Evolutionary conservation across 2,797 vertebrate species (phyloP).

Genomic region (Geotria australis): DNA sequence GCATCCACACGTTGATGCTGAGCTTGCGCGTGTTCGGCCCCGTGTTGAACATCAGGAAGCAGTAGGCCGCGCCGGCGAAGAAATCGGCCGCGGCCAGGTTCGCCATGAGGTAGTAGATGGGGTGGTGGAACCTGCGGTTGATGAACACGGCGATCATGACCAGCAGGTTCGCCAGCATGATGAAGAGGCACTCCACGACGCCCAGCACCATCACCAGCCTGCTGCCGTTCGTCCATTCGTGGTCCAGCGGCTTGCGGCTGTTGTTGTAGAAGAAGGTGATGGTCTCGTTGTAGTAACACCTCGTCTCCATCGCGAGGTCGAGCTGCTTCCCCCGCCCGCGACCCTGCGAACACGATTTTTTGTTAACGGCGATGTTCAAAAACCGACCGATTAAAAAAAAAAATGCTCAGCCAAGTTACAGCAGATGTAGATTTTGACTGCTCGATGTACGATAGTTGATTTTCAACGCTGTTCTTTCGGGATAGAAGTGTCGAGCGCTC

Average conservation of each 20-base stretch:
- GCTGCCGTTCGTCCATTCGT: conserved; percentile 80
- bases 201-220: conserved; percentile 89
- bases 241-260: conserved; percentile 57
- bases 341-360: no score
- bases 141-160: conserved; percentile 98
- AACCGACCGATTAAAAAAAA: no score
- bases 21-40: conserved; percentile 76
- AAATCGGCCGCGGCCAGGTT: conserved; percentile 95
- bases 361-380: no score
- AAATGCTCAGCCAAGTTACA: no score
- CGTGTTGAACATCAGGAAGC: conserved; percentile 99
- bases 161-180: conserved; percentile 90
- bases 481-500: no score
- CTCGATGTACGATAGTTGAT: no score
- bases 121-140: conserved; percentile 95
- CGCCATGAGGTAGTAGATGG: conserved; percentile 99
- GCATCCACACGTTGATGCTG: conserved; percentile 78
- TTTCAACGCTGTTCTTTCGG: no score
- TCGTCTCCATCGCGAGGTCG: conserved; percentile 12
- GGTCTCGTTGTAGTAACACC: conserved; percentile 90
- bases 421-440: no score
- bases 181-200: conserved; percentile 94
- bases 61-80: conserved; percentile 89
- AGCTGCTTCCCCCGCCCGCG: no score
- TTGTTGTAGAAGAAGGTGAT: conserved; percentile 96